Evolutionary conservation across 2,888 invertebrate genomes (phyloP), one percentile per base, ranked within the genome.

Genomic region (Lottia scabra): DNA sequence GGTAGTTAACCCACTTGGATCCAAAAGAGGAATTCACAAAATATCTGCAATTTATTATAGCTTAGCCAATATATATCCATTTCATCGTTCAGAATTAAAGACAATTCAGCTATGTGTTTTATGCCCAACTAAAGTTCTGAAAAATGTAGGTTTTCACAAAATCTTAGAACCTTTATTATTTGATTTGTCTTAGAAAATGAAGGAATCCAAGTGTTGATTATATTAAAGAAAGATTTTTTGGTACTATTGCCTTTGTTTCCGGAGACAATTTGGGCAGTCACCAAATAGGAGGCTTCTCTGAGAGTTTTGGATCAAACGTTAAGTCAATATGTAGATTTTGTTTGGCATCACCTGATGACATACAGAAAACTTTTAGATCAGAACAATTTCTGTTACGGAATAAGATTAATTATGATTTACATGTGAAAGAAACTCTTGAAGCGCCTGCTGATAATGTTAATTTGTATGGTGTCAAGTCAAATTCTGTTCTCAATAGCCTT

Each of bases 261-360:
- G 70, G 70, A 16, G 66, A 73, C 48, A 73, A 69, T 48, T 63
- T 73, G 5, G 44, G 65, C 16, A n/a, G 65, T 30, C 46, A 73
- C 65, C 27, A 15, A 19, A 16, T 73, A 12, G n/a, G 44, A 19
- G 69, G 69, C 19, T 65, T 65, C 23, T 30, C 63, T n/a, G 45
- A 63, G 62, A 45, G 63, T 30, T 73, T 73, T 56, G 56, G 38
- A 27, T 45, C 38, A 13, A 43, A 70, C 26, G 45, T 38, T 38
- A 56, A 30, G 16, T 16, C 70, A 10, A 48, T 70, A 26, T 73
- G 73, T 65, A 63, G 45, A 44, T 70, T 65, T 63, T 70, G 70
- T 46, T 38, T 70, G 26, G 72, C 72, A 15, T 71, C 62, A 62
- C n/a, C 27, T 27, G 63, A 38, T 12, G 68, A 71, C 27, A 56